These are phyloP conservation scores for Brachionus plicatilis DNA, from an alignment of 1,140 invertebrate species.

Conservation along the genomic window DNA sequence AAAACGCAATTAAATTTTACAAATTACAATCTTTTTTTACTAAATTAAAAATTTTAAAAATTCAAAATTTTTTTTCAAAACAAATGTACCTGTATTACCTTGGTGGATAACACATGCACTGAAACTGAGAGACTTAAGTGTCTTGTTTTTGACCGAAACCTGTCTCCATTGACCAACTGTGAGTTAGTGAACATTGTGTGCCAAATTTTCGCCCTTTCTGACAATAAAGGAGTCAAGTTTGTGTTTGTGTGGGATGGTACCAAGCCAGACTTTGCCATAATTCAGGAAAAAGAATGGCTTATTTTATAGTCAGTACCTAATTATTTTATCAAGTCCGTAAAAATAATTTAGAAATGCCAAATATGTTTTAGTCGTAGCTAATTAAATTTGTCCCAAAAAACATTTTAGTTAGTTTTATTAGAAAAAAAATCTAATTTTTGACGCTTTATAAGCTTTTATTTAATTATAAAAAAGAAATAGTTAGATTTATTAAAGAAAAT, in stretches of 20 bases:
- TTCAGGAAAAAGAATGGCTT: slow-evolving; percentile 5
- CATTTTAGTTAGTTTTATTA: no score
- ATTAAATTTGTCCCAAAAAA: no score
- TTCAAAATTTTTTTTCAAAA: background rate
- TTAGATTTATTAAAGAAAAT: no score
- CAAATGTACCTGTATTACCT: background rate
- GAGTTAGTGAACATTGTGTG: background rate
- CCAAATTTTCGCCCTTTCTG: background rate
- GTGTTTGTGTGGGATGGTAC: background rate
- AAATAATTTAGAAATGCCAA: no score
- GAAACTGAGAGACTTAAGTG: background rate
- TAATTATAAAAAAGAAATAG: no score
- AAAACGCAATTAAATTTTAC: no score
- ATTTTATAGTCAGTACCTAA: no score
- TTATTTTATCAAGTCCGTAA: no score
- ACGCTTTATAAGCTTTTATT: no score
- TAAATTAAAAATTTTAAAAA: background rate
- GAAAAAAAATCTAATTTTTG: no score
- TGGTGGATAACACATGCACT: background rate
- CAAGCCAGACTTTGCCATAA: background rate
- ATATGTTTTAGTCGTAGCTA: no score
- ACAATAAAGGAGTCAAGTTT: slow-evolving; percentile 9
- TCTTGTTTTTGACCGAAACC: background rate
- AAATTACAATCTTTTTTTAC: no score
- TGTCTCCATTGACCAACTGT: background rate